phyloP scores from a whole-genome alignment of 2,797 vertebrate genomes.

The Morelia viridis region DNA sequence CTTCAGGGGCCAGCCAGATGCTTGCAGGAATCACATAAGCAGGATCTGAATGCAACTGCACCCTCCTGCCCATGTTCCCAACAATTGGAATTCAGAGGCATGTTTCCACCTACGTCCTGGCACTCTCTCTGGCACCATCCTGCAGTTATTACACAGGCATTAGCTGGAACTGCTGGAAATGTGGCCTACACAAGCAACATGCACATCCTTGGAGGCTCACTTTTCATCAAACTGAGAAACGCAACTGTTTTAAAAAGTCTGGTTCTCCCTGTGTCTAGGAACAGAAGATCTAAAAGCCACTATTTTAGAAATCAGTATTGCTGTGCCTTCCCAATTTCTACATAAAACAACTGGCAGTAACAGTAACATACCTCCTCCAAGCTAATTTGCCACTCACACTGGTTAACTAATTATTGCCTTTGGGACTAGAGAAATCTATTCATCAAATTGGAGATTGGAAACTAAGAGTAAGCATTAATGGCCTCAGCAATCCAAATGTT shows the following conservation, averaged over 20 bases:
- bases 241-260: background rate
- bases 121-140: background rate
- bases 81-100: background rate
- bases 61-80: background rate
- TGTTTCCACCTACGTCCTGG: background rate
- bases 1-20: background rate
- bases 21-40: background rate
- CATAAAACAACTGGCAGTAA: background rate
- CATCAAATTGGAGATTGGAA: background rate
- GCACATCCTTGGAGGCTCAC: background rate
- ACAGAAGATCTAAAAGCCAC: conserved; percentile 13
- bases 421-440: conserved; percentile 13
- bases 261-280: background rate
- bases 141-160: background rate
- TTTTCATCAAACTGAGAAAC: background rate
- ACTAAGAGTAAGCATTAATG: background rate
- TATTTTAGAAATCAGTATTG: background rate
- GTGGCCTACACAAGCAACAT: background rate
- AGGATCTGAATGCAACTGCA: background rate
- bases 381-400: background rate
- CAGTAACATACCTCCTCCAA: background rate
- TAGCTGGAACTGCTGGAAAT: background rate
- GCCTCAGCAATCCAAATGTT: background rate
- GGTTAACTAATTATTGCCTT: conserved; percentile 7
- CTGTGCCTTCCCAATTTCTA: background rate